Base-by-base conservation (phyloP, 2,888 invertebrate genomes). In the Catotricha subobsoleta region DNA sequence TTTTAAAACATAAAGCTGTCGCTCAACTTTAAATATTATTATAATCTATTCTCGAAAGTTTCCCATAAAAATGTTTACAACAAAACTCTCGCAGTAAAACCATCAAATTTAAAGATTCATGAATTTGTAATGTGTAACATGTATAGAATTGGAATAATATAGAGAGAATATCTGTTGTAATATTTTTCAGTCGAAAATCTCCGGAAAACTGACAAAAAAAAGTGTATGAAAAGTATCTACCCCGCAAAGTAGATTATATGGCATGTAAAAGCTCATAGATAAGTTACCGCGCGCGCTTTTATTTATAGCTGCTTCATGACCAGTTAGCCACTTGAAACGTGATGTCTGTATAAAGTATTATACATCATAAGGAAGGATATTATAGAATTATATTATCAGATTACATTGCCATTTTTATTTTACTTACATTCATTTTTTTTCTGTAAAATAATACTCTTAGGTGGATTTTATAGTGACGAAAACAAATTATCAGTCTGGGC, bases 231-330 rank as follows among this genome's bases (percentile, higher is more conserved):
- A 23, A 36, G 36, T 21, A 23, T n/a, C n/a, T n/a, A n/a, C n/a
- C n/a, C n/a, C 20, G 20, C 25, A 36, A 36, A 36, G 36, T 36
- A 36, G 29, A 39, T 39, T 20, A n/a, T 28, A 29, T 39, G 19
- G 39, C 18, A 39, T 29, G 28, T 29, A 20, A 28, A 31, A 16
- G 25, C 20, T 27, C 31, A 27, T 9, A 16, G 18, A 38, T 39
- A 39, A 28, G 19, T 29, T 20, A 30, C 30, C 30, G 25, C 39
- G 39, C 28, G 20, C 30, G 20, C 27, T 40, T 20, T 21, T 35
- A 41, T 41, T 41, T 41, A 41, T 41, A 34, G 41, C 41, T 36
- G 36, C 41, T 41, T 41, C 41, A 41, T 41, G 41, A 41, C 41
- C 41, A 41, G 41, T 41, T 41, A 41, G 35, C 41, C 41, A 35